Base-by-base conservation (phyloP, 2,113 vertebrate genomes). In the Strix uralensis region DNA sequence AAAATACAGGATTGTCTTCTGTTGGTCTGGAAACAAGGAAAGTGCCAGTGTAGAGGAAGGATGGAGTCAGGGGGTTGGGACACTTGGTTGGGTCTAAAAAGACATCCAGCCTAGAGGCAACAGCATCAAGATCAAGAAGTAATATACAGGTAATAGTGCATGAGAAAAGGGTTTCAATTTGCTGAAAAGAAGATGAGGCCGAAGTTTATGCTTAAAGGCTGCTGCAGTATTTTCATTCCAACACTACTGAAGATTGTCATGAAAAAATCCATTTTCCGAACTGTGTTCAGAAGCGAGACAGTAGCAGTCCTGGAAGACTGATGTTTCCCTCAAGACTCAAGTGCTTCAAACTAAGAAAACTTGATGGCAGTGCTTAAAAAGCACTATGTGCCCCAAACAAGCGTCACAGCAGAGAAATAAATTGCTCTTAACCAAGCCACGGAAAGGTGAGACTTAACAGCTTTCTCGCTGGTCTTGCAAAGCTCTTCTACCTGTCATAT, bases 281-380 rank as follows among this genome's bases (percentile, higher is more conserved):
- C 89, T 77, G 52, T 95, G 83, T 90, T 96, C 8, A 3, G 92
- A 94, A 94, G 57, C 92, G 63, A 96, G 75, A 95, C 81, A 92
- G 88, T 89, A 89, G 88, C 72, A 94, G 94, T 73, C 90, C 87
- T 95, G 81, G 62, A 97, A 97, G 94, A 97, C 87, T 95, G 94
- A 97, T 98, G 94, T 81, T 81, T 96, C 94, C 92, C 96, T 96
- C 74, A 92, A 95, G 96, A 97, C 77, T 92, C 74, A 81, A 79
- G 91, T 93, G 90, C 90, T 96, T 96, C 82, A 84, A 95, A 94
- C 83, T 92, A 92, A 95, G 94, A 95, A 97, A 95, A 94, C 81
- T 97, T 96, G 96, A 97, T 95, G 88, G 94, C 83, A 63, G 74
- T 88, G 62, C 91, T 96, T 97, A 97, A 97, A 97, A 97, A 96